Conservation (phyloP, 1,140 invertebrate species). For the Phymastichus coffea region DNA sequence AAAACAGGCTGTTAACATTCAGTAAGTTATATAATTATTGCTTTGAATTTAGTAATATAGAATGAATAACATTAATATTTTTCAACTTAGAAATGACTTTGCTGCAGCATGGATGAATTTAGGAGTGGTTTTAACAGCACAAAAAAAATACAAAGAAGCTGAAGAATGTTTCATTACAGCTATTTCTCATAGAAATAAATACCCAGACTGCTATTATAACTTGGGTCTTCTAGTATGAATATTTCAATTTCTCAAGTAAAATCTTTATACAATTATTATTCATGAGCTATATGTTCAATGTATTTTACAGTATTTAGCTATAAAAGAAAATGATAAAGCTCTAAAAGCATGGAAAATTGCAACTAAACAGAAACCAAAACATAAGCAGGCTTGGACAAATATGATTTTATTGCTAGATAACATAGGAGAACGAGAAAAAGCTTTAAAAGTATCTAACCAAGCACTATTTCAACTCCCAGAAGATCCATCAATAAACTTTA, state of each 20-base stretch:
- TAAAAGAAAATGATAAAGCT: constrained; percentile 61
- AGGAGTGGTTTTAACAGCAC: constrained; percentile 82
- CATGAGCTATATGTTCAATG: constrained; percentile 16
- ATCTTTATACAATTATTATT: constrained; percentile 18
- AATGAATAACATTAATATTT: neutral
- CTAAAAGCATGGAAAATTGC: constrained; percentile 77
- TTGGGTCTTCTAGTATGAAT: constrained; percentile 82
- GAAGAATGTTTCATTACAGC: constrained; percentile 80
- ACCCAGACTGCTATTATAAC: constrained; percentile 94
- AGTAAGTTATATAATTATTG: constrained; percentile 56
- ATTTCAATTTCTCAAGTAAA: constrained; percentile 5
- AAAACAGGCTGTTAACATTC: constrained; percentile 70
- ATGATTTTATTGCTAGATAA: constrained; percentile 86
- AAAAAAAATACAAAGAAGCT: constrained; percentile 71
- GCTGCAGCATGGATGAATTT: constrained; percentile 98
- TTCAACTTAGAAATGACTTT: constrained; percentile 73
- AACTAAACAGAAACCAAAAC: constrained; percentile 72
- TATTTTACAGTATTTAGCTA: constrained; percentile 64
- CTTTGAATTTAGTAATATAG: too few relatives aligned
- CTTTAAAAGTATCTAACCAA: constrained; percentile 66
- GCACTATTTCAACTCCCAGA: constrained; percentile 71
- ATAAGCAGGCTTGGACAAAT: constrained; percentile 89
- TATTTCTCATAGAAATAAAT: constrained; percentile 72
- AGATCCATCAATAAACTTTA: constrained; percentile 78
- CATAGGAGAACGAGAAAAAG: constrained; percentile 66